A percentile compares a stretch with the other conserved stretches of the same genome.
Evolutionary conservation across 2,797 vertebrate genomes (phyloP).

Genomic region (Coregonus suidteri): DNA sequence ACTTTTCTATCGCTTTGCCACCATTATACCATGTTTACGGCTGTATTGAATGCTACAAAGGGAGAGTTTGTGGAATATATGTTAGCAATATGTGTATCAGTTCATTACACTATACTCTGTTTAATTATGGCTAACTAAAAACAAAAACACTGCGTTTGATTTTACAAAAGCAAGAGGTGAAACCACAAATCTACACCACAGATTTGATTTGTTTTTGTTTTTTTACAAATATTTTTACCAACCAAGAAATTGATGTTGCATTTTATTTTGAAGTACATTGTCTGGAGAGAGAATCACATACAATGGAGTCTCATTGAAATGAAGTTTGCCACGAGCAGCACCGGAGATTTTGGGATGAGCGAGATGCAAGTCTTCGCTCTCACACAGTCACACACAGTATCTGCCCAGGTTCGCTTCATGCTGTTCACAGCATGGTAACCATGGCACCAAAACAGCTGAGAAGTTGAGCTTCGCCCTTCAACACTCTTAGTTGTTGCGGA

Average conservation of each 20-base stretch:
- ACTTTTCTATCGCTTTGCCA: slow-evolving; percentile 51
- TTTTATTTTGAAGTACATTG: slow-evolving; percentile 15
- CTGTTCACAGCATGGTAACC: no score
- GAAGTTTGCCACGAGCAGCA: no score
- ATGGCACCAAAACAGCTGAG: no score
- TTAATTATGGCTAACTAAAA: slow-evolving; percentile 11
- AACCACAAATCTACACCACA: slow-evolving; percentile 3
- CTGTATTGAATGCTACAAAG: slow-evolving; percentile 53
- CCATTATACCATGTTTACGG: slow-evolving; percentile 72
- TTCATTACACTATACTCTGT: slow-evolving; percentile 52
- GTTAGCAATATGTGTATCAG: slow-evolving; percentile 24
- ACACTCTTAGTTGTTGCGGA: no score
- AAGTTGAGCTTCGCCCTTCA: no score
- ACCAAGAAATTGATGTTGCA: slow-evolving; percentile 29
- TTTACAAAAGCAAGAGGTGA: slow-evolving; percentile 18
- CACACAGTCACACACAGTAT: no score
- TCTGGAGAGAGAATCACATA: slow-evolving; percentile 25
- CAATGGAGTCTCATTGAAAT: slow-evolving; percentile 62
- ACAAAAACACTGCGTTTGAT: neutral
- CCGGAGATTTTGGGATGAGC: no score
- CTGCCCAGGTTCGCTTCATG: no score
- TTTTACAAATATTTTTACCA: slow-evolving; percentile 34
- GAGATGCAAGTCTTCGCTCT: no score
- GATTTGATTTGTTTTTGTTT: slow-evolving; percentile 13
- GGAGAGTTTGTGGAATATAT: slow-evolving; percentile 35